Conservation (phyloP, 2,113 vertebrate genomes). For the Eptesicus fuscus region DNA sequence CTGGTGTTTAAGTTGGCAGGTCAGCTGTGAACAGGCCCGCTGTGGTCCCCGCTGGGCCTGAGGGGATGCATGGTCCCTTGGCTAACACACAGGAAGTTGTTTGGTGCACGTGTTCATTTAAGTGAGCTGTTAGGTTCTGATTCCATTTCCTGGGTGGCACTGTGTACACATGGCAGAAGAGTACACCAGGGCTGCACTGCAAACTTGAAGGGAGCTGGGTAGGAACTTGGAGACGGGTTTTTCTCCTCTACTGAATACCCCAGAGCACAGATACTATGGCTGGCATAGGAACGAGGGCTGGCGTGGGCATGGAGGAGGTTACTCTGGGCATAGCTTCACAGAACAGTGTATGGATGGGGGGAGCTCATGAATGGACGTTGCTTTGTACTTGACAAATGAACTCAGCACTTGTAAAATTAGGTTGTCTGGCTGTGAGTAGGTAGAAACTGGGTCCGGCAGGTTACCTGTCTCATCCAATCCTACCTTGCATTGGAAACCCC, state of each 20-base stretch:
- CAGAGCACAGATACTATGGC: neutral
- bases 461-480: neutral
- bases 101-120: neutral
- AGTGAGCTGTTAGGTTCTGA: neutral
- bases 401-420: neutral
- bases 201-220: neutral
- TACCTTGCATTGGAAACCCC: neutral
- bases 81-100: neutral
- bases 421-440: neutral
- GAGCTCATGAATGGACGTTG: neutral
- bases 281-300: no score
- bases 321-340: neutral
- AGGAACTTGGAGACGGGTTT: neutral
- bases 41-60: neutral
- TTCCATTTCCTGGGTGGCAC: neutral
- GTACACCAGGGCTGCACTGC: accelerated
- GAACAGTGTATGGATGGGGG: neutral
- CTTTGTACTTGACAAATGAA: neutral
- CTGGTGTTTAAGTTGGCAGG: neutral
- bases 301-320: neutral
- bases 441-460: neutral
- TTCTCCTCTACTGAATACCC: neutral
- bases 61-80: neutral
- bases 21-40: neutral
- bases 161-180: neutral